Conservation (phyloP, 2,888 invertebrate species). For the Heteromyza rotundicornis region DNA sequence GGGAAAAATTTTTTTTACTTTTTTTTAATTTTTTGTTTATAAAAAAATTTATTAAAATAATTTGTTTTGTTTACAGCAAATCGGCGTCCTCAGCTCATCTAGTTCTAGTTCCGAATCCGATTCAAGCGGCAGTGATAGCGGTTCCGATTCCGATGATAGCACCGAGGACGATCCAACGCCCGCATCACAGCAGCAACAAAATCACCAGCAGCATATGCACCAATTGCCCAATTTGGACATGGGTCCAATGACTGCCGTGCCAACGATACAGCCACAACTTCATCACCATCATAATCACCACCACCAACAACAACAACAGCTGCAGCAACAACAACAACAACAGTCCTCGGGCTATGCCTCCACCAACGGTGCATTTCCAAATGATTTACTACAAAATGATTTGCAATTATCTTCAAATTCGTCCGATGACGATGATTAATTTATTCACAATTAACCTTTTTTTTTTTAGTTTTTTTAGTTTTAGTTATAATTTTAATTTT, state of each 20-base stretch:
- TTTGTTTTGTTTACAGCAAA: constrained; percentile 46
- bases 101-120: constrained; percentile 61
- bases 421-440: constrained; percentile 67
- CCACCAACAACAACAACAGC: constrained; percentile 31
- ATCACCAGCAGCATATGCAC: constrained; percentile 43
- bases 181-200: constrained; percentile 33
- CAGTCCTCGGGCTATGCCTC: constrained; percentile 51
- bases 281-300: constrained; percentile 33
- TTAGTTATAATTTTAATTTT: constrained; percentile 19
- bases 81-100: constrained; percentile 58
- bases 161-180: constrained; percentile 49
- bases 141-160: constrained; percentile 60
- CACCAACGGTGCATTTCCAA: constrained; percentile 52
- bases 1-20: too few relatives aligned
- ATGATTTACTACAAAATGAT: constrained; percentile 77
- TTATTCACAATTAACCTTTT: constrained; percentile 3
- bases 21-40: too few relatives aligned
- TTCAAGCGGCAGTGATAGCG: constrained; percentile 60
- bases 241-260: constrained; percentile 42
- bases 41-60: too few relatives aligned
- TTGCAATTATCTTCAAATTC: constrained; percentile 85
- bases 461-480: constrained; percentile 27
- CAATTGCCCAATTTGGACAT: constrained; percentile 48
- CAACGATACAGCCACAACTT: constrained; percentile 30
- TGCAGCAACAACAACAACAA: constrained; percentile 32